Evolutionary conservation across 1,140 invertebrate species (phyloP), one percentile per base, ranked within the genome.

Genomic region (Lepidurus arcticus): DNA sequence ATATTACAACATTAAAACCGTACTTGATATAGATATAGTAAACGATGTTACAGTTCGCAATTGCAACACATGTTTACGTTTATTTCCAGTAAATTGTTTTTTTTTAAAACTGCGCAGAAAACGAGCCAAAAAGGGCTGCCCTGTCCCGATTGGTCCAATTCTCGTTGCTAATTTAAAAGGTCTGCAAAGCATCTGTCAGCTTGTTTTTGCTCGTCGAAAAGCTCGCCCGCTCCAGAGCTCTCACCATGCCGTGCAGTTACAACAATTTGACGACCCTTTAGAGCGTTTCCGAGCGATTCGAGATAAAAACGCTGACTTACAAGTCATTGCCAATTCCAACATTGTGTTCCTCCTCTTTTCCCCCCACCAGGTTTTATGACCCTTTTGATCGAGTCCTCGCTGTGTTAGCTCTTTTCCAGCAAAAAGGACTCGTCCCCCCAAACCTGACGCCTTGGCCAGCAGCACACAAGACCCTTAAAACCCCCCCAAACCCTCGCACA

Each of bases 291-390:
- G 21, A 65, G 53, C 53, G 53, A 65, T 65, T 65, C 53, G 53
- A 65, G 53, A 65, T 65, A 65, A 65, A 65, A 65, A 65, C 53
- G 53, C 53, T 65, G 53, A 65, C 53, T 65, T 65, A 65, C 53
- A 65, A 65, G 53, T 65, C 53, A 65, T 65, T 65, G 53, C 53
- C 53, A 65, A 65, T 9, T 65, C 53, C 53, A 65, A 65, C 53
- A 65, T n/a, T 65, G 53, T 65, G 21, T 65, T 65, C 53, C 53
- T 65, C 53, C 34, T 34, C 34, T 34, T 34, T 34, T 34, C 8
- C 53, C 53, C 53, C 53, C 53, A 65, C 53, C 53, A 65, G 53
- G 10, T 65, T 65, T 65, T 65, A 65, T 65, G 53, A 65, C 53
- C 53, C 53, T 65, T 65, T 65, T 65, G 53, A 65, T 65, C 53